Evolutionary conservation across 92 coral and sea anemone genomes (phyloP), one percentile per base, ranked within the genome.

Genomic region (Bergia sp.): DNA sequence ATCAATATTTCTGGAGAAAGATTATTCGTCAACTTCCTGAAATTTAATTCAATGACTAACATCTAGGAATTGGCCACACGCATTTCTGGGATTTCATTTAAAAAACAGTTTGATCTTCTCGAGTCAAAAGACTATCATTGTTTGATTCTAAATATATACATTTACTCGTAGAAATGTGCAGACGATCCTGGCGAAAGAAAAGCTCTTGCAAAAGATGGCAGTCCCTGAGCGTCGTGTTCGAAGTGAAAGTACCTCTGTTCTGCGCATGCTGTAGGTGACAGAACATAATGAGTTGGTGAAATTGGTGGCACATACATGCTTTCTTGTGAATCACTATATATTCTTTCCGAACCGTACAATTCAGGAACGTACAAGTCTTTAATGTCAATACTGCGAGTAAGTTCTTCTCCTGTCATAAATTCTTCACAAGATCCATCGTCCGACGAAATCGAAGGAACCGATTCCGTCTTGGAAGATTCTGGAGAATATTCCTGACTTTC

Each of bases 331-430:
- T 91, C 93, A 66, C 76, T 94, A 20, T 93, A 89, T 72, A 77
- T 85, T 91, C 89, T 90, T 77, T 97, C 98, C 21, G 95, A 90
- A 15, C 93, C 50, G 83, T 95, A 96, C 90, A 92, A 89, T 81
- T 97, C 99, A 4, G 99, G 99, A 21, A 97, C 98, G 44, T 95
- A 97, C 47, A 97, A 86, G 88, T 97, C 99, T 88, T 97, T 97
- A 38, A 97, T 94, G 92, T 97, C 99, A 71, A 97, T 91, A 79
- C 89, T 95, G 6, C 96, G 94, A 3, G 99, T 97, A 39, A 97
- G 96, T 89, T 97, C 99, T 90, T 97, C 99, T 29, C 99, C 96
- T 1, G 99, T 97, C 96, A 97, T 88, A 89, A 97, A 97, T 76
- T 93, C 98, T 65, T 97, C 99, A 43, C 89, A 90, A 18, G 91